Evolutionary conservation across 1,140 invertebrate species (phyloP).

Genomic region (Phortica variegata): DNA sequence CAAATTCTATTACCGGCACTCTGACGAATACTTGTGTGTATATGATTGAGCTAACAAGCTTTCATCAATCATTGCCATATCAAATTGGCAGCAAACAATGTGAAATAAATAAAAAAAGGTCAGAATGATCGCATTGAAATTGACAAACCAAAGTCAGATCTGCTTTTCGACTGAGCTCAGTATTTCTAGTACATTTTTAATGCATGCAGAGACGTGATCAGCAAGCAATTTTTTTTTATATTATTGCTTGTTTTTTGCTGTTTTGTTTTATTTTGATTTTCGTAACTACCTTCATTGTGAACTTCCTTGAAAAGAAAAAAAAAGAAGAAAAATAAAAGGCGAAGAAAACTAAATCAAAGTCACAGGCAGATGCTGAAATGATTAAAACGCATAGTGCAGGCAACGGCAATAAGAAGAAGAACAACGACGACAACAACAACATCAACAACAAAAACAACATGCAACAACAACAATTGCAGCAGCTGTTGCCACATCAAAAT

Average conservation of each 20-base stretch:
- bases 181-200: too few species aligned
- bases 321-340: background rate
- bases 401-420: constrained; percentile 30
- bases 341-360: background rate
- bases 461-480: constrained; percentile 7
- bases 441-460: constrained; percentile 7
- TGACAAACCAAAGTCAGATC: constrained; percentile 9
- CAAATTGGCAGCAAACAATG: constrained; percentile 51
- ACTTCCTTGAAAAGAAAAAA: background rate
- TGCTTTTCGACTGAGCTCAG: background rate
- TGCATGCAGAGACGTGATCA: constrained; percentile 49
- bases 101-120: constrained; percentile 54
- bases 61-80: constrained; percentile 49
- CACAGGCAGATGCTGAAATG: too few species aligned
- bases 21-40: too few species aligned
- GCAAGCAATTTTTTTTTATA: too few species aligned
- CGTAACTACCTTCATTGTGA: too few species aligned
- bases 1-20: too few species aligned
- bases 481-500: too few species aligned
- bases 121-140: constrained; percentile 44
- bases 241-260: too few species aligned
- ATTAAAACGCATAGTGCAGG: constrained; percentile 32
- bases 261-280: too few species aligned
- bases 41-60: constrained; percentile 53
- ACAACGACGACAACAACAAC: constrained; percentile 8